These are phyloP conservation scores for Drosophila parthenogenetica DNA, from an alignment of 2,888 invertebrate genomes.

Conservation along the genomic window DNA sequence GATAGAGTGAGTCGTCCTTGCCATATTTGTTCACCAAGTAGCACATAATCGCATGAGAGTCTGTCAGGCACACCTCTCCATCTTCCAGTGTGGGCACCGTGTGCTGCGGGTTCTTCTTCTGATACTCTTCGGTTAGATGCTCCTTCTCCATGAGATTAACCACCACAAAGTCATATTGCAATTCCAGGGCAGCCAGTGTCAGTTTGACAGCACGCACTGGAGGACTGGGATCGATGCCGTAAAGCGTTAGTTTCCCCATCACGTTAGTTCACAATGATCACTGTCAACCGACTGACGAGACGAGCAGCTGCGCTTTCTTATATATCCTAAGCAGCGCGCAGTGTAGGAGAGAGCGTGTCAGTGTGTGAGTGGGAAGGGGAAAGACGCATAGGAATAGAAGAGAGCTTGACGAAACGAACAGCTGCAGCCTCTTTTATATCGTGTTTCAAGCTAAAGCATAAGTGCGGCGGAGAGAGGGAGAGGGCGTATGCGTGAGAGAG, in stretches of 20 bases:
- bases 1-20: constrained; percentile 73
- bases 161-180: constrained; percentile 83
- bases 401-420: too few relatives aligned
- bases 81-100: constrained; percentile 81
- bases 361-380: too few relatives aligned
- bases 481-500: too few relatives aligned
- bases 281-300: constrained; percentile 11
- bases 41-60: constrained; percentile 82
- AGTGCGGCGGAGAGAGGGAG: too few relatives aligned
- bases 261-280: background rate
- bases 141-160: constrained; percentile 58
- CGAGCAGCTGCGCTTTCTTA: background rate
- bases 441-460: too few relatives aligned
- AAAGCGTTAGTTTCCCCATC: constrained; percentile 66
- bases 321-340: background rate
- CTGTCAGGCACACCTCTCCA: constrained; percentile 68
- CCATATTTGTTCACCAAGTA: constrained; percentile 79
- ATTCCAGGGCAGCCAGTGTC: constrained; percentile 87
- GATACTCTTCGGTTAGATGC: constrained; percentile 62
- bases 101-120: constrained; percentile 81
- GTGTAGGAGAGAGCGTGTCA: too few relatives aligned
- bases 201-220: constrained; percentile 88
- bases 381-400: too few relatives aligned
- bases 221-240: constrained; percentile 84
- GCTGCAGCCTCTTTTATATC: too few relatives aligned